These are phyloP conservation scores for Chitala chitala DNA, from an alignment of 2,113 vertebrate species.

Conservation along the genomic window DNA sequence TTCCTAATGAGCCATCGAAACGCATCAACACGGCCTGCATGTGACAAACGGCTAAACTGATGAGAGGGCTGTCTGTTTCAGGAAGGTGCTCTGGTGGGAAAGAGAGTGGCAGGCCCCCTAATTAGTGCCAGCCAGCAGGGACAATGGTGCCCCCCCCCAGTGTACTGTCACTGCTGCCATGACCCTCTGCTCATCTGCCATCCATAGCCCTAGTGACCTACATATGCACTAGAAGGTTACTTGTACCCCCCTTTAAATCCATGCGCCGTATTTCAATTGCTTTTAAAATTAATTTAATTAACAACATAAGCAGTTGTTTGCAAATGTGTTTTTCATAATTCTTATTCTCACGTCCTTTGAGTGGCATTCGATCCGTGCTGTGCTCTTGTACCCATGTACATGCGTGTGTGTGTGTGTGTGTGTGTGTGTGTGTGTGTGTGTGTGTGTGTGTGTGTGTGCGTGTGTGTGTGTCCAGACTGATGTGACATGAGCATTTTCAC, in stretches of 20 bases:
- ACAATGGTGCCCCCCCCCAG: conserved; percentile 21
- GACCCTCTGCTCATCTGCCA: conserved; percentile 23
- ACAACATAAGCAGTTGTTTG: background rate
- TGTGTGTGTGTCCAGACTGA: background rate
- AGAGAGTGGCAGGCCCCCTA: conserved; percentile 35
- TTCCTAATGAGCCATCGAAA: conserved; percentile 27
- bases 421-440: background rate
- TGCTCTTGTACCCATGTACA: background rate
- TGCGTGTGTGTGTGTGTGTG: background rate
- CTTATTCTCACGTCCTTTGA: background rate
- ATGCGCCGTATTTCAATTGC: too few relatives aligned
- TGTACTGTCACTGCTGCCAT: conserved; percentile 11
- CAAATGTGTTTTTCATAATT: background rate
- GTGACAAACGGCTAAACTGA: conserved; percentile 28
- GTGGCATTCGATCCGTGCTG: background rate
- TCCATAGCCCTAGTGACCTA: conserved; percentile 54
- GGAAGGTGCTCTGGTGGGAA: conserved; percentile 14
- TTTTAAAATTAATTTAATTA: too few relatives aligned
- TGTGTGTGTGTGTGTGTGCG: too few relatives aligned
- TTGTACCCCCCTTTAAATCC: background rate
- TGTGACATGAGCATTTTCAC: background rate
- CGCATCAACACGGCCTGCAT: conserved; percentile 25
- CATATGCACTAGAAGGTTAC: conserved; percentile 43
- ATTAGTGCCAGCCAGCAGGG: conserved; percentile 37
- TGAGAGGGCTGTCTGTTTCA: conserved; percentile 23